A percentile compares a stretch with the other conserved stretches of the same genome.
Conservation (phyloP, 2,888 invertebrate genomes). For the Hydriomena furcata region DNA sequence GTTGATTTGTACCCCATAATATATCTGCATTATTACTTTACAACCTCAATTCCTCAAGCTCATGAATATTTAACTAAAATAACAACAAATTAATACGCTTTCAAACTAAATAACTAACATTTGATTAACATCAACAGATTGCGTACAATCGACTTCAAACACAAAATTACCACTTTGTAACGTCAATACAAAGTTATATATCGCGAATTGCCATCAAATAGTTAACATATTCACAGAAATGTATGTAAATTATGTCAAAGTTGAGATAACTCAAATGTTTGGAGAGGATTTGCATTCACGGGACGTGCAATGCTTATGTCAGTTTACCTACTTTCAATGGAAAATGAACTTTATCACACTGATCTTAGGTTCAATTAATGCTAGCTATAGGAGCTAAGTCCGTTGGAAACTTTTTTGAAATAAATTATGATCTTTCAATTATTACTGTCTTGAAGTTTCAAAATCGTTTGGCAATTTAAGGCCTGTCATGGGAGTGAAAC, state of each 20-base stretch:
- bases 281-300: constrained; percentile 30
- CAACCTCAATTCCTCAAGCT: background rate
- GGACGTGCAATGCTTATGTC: constrained; percentile 14
- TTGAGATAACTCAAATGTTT: constrained; percentile 38
- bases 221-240: constrained; percentile 34
- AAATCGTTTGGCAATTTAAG: background rate
- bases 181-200: constrained; percentile 26
- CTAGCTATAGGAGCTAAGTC: no score
- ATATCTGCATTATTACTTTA: no score
- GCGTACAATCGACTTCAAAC: constrained; percentile 15
- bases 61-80: constrained; percentile 8
- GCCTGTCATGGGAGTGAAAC: no score
- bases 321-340: background rate
- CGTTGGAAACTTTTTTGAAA: no score
- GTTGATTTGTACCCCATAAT: no score
- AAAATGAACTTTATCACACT: background rate
- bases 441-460: background rate
- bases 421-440: no score
- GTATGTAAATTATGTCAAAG: constrained; percentile 40
- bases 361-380: background rate
- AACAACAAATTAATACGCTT: constrained; percentile 11
- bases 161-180: constrained; percentile 19
- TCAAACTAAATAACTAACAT: constrained; percentile 7
- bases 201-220: constrained; percentile 16
- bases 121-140: constrained; percentile 6